These are phyloP conservation scores for Cyanoramphus novaezelandiae DNA, from an alignment of 2,113 vertebrate genomes.

Conservation along the genomic window DNA sequence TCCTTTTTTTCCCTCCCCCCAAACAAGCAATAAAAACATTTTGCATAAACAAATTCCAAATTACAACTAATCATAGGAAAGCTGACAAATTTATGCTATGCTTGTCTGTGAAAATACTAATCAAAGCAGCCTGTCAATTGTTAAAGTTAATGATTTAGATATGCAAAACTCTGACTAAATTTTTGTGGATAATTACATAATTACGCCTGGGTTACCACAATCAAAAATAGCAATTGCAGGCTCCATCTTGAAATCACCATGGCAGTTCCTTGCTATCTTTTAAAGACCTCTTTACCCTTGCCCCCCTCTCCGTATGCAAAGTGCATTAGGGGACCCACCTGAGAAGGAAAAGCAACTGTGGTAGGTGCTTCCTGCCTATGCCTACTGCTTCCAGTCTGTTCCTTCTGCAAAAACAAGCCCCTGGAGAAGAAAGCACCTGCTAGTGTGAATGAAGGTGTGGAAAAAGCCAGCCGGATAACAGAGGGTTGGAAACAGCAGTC, in stretches of 20 bases:
- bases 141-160: conserved; percentile 84
- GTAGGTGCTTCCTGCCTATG: not conserved
- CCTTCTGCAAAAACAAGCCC: not conserved
- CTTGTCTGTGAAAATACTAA: conserved; percentile 79
- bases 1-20: not conserved
- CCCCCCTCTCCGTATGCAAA: not conserved
- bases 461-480: not conserved
- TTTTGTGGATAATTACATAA: conserved; percentile 83
- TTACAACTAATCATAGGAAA: conserved; percentile 79
- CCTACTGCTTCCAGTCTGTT: not conserved
- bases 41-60: conserved; percentile 81
- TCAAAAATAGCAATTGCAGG: conserved; percentile 76
- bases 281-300: not conserved
- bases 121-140: conserved; percentile 82
- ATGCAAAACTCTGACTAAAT: conserved; percentile 79
- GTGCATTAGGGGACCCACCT: not conserved
- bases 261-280: not conserved
- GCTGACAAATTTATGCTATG: conserved; percentile 78
- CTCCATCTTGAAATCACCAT: conserved; percentile 49
- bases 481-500: not conserved
- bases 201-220: conserved; percentile 79
- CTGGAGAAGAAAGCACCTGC: not conserved
- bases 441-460: not conserved
- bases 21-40: conserved; percentile 77
- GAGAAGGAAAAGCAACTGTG: not conserved